These are phyloP conservation scores for Phalacrocorax pelagicus DNA, from an alignment of 2,113 vertebrate genomes.

Conservation along the genomic window DNA sequence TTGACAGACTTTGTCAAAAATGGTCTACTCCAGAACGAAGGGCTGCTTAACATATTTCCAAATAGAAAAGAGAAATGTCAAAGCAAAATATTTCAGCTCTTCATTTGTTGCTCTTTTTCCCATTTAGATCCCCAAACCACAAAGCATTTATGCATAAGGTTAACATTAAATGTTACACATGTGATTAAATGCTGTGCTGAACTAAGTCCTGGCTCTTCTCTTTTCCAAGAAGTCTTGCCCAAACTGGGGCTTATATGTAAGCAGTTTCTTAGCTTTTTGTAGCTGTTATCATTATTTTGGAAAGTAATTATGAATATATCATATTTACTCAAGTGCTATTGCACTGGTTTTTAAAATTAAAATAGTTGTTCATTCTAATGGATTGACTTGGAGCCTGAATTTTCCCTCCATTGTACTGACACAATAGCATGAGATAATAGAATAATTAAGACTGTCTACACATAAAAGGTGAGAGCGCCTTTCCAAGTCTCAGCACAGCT, in stretches of 20 bases:
- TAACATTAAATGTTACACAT: not conserved
- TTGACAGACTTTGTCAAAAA: not conserved
- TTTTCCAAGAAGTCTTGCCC: not conserved
- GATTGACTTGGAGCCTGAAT: not conserved
- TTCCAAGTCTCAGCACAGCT: not conserved
- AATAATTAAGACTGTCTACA: not conserved
- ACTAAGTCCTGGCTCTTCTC: not conserved
- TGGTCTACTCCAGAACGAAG: not conserved
- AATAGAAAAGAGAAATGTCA: not conserved
- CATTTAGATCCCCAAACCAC: not conserved
- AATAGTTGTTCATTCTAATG: not conserved
- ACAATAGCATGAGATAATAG: not conserved
- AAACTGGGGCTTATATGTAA: not conserved
- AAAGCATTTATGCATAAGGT: not conserved
- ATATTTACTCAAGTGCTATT: not conserved
- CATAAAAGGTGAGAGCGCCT: accelerated
- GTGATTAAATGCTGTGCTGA: not conserved
- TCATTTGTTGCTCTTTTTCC: not conserved
- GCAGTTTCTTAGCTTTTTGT: not conserved
- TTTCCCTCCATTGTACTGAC: not conserved
- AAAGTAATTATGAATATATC: not conserved
- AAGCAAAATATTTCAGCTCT: not conserved
- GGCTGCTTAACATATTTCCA: not conserved
- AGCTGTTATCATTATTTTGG: not conserved
- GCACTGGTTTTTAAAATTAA: not conserved